A percentile compares a stretch with the other conserved stretches of the same genome.
Evolutionary conservation across 2,797 vertebrate species (phyloP).

Genomic region (Myoxocephalus aenaeus): DNA sequence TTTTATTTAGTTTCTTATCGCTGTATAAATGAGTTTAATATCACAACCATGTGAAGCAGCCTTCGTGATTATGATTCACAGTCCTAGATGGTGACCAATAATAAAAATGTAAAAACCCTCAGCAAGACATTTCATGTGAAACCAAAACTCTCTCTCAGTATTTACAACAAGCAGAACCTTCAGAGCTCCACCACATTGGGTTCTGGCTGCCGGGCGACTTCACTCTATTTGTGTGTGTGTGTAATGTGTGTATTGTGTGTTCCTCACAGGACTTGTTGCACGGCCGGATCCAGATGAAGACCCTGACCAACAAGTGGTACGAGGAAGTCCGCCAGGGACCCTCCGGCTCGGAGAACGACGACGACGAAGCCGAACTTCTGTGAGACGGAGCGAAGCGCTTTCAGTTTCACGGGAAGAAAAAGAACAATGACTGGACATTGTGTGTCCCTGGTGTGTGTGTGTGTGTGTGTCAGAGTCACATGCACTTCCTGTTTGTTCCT

Average conservation of each 20-base stretch:
- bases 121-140: not conserved
- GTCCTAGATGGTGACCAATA: too few relatives aligned
- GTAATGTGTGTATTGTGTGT: not conserved
- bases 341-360: slow-evolving; percentile 96
- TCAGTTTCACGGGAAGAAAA: slow-evolving; percentile 4
- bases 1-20: too few relatives aligned
- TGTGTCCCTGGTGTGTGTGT: slow-evolving; percentile 8
- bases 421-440: slow-evolving; percentile 22
- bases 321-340: slow-evolving; percentile 98
- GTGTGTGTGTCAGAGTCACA: slow-evolving; percentile 3
- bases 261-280: slow-evolving; percentile 91
- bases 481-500: slow-evolving; percentile 27
- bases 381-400: slow-evolving; percentile 48
- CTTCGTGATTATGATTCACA: not conserved
- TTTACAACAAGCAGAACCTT: not conserved
- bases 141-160: not conserved
- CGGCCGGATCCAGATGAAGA: slow-evolving; percentile 98
- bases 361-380: slow-evolving; percentile 94
- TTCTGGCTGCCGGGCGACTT: not conserved
- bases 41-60: not conserved
- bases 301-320: slow-evolving; percentile 98
- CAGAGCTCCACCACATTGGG: not conserved
- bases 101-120: not conserved
- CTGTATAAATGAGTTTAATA: not conserved
- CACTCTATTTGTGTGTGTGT: not conserved